A percentile compares a stretch with the other conserved stretches of the same genome.
Conservation (phyloP, 2,888 invertebrate genomes). For the Chymomyza procnemis region DNA sequence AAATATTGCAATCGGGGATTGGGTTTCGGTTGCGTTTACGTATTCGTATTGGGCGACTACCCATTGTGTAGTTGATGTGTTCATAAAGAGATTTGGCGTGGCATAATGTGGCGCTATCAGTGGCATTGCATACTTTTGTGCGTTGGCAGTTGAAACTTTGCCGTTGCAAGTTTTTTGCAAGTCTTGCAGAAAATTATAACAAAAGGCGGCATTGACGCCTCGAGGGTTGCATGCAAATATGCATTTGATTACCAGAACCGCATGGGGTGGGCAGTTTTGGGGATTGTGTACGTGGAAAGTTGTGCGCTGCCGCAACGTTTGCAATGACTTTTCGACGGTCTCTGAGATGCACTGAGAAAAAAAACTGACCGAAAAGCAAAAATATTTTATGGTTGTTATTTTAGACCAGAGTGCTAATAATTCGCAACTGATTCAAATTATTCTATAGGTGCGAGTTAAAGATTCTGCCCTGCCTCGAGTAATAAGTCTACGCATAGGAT, state of each 20-base stretch:
- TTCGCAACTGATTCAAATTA: not conserved
- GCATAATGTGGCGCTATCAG: slow-evolving; percentile 32
- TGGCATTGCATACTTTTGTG: slow-evolving; percentile 51
- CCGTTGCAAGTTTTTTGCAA: slow-evolving; percentile 69
- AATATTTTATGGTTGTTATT: too few species aligned
- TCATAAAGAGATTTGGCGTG: slow-evolving; percentile 16
- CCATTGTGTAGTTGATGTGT: slow-evolving; percentile 16
- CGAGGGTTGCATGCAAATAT: slow-evolving; percentile 64
- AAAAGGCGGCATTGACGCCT: slow-evolving; percentile 32
- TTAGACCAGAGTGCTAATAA: not conserved
- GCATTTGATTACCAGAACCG: slow-evolving; percentile 67
- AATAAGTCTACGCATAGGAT: too few species aligned
- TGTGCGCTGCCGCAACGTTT: slow-evolving; percentile 37
- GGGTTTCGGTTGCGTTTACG: not conserved
- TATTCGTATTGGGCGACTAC: slow-evolving; percentile 17
- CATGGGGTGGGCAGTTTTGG: slow-evolving; percentile 61
- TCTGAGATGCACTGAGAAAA: too few species aligned
- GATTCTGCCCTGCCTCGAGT: too few species aligned
- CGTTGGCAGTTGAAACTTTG: slow-evolving; percentile 55
- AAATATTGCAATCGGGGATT: too few species aligned
- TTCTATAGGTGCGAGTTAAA: too few species aligned
- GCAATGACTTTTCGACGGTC: slow-evolving; percentile 55
- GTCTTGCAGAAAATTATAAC: slow-evolving; percentile 72
- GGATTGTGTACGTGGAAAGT: slow-evolving; percentile 43
- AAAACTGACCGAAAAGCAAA: too few species aligned